phyloP scores from a whole-genome alignment of 2,113 vertebrate species.

The Lepus europaeus region DNA sequence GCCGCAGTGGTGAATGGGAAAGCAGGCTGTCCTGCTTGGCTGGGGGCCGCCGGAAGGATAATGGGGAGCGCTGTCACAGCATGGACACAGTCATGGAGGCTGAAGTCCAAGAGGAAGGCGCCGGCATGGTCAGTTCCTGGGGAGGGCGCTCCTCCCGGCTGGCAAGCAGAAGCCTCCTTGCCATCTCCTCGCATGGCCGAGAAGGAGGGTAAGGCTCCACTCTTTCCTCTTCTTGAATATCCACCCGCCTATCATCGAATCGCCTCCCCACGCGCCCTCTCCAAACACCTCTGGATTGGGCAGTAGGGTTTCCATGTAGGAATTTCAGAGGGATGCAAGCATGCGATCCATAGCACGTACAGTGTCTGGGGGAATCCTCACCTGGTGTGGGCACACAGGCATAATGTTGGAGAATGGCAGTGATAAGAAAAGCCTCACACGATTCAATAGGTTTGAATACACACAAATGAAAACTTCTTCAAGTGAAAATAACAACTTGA shows the following conservation, averaged over 20 bases:
- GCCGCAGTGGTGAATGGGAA: neutral
- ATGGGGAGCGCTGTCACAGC: neutral
- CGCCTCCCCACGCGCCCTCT: neutral
- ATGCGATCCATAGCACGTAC: accelerated
- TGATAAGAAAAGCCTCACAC: neutral
- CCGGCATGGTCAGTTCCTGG: no score
- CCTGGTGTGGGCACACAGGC: neutral
- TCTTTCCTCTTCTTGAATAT: no score
- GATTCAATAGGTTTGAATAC: neutral
- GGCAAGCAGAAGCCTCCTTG: neutral
- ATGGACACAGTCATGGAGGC: no score
- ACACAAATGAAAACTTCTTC: neutral
- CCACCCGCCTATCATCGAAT: neutral
- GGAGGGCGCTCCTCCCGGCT: neutral
- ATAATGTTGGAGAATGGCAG: neutral
- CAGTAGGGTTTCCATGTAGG: no score
- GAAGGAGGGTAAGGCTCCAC: neutral
- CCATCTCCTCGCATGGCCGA: neutral
- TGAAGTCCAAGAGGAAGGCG: neutral
- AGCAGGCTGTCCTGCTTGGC: neutral
- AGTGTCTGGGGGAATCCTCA: no score
- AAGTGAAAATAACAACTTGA: neutral
- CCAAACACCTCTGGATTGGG: neutral
- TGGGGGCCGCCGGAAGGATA: neutral
- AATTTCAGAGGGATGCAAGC: neutral